Conservation (phyloP, 2,797 vertebrate genomes). For the Ispidina lecontei region DNA sequence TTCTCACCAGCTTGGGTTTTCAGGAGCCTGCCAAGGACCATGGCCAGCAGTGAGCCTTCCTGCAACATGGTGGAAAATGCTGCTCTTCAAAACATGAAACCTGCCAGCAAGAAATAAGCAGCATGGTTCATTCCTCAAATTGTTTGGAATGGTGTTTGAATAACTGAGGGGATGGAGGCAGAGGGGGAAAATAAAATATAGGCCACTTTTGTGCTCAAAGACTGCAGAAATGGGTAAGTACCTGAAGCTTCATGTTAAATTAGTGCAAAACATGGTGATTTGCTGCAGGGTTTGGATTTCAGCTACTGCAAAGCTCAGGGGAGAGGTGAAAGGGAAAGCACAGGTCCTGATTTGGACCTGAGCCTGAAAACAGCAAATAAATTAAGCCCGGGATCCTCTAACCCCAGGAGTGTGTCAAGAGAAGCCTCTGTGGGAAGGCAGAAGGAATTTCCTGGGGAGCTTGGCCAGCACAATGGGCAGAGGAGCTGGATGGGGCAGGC, state of each 20-base stretch:
- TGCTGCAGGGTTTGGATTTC: constrained; percentile 29
- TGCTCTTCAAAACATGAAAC: background rate
- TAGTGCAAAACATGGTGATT: background rate
- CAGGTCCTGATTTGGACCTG: background rate
- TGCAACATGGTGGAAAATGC: background rate
- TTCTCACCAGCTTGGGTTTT: background rate
- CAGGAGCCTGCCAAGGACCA: background rate
- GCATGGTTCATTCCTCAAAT: background rate
- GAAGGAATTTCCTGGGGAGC: background rate
- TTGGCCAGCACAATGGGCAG: background rate
- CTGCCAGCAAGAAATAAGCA: background rate
- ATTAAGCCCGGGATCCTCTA: background rate
- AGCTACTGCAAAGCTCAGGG: background rate
- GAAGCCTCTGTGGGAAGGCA: background rate
- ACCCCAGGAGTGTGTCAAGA: background rate
- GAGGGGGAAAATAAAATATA: background rate
- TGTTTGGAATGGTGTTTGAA: background rate
- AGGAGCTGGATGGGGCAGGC: background rate
- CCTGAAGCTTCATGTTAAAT: constrained; percentile 24
- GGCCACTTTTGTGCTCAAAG: constrained; percentile 5
- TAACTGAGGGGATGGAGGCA: background rate
- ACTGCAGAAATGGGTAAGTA: constrained; percentile 7
- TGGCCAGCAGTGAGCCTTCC: background rate
- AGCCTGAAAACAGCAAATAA: background rate
- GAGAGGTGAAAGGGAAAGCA: constrained; percentile 2